Base-by-base conservation (phyloP, 2,797 vertebrate species). In the Spondyliosoma cantharus region DNA sequence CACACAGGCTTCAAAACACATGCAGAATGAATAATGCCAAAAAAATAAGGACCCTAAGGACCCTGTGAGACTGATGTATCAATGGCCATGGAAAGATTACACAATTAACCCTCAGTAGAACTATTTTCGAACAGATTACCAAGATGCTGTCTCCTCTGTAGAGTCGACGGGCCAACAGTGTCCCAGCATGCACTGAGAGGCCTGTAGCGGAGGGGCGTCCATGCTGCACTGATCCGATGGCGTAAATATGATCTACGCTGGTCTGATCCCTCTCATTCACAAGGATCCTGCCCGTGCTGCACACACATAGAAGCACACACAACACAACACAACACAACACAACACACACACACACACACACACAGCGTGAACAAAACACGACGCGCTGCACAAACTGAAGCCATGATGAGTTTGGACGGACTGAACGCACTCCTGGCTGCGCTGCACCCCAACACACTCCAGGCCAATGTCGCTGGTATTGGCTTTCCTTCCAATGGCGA, bases 221-320 rank as follows among this genome's bases (percentile, higher is more conserved):
- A 69, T 96, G 95, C 80, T 96, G 83, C 2, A 96, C 90, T 25
- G 96, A 95, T 2, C 96, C 96, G 8, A 96, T 32, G 9, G 96
- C 96, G 37, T 96, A 96, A 72, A 97, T 90, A 15, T 96, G 93
- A 0, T 95, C 94, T 54, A 96, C 92, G 0, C 86, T 96, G 19
- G 96, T 96, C 92, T 95, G 95, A 42, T 97, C 95, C 59, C 90
- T 86, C 52, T 96, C 93, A 0, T 93, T 95, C 82, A 96, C 96
- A 13, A 95, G 94, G 71, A 97, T 94, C 91, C 95, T 94, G 73
- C 95, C 96, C 6, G 93, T 95, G 80, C 96, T 96, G 78, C 46
- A 53, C 17, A 68, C 13, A 58, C 42, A 76, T 15, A 17, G 11
- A 65, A 43, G 63, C 25, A 60, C 42, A 43, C n/a, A 60, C 43